Conservation (phyloP, 53 echinoderm and acorn worm species). For the Patiria pectinifera region DNA sequence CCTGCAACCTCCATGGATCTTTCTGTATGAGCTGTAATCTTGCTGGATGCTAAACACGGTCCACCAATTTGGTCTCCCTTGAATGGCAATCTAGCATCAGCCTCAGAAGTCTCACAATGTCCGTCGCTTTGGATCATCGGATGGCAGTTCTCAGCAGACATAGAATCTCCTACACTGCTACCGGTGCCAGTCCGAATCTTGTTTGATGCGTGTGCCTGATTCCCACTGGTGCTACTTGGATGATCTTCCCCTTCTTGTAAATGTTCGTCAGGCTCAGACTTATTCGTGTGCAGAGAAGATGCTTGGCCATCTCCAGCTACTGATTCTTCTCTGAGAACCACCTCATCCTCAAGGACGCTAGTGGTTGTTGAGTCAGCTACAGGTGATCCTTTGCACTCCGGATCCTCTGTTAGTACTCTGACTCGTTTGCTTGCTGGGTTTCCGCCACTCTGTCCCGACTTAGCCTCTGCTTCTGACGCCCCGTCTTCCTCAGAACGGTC, state of each 20-base stretch:
- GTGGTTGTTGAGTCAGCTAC: constrained; percentile 32
- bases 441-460: background rate
- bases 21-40: background rate
- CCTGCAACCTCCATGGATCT: background rate
- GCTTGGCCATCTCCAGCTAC: background rate
- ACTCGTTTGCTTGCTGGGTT: constrained; percentile 24
- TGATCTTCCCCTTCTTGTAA: too few species aligned
- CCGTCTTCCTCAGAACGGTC: constrained; percentile 25
- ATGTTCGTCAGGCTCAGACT: background rate
- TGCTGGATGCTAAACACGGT: too few species aligned
- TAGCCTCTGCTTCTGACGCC: constrained; percentile 38
- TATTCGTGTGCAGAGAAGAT: too few species aligned
- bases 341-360: background rate
- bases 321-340: background rate
- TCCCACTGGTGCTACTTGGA: background rate
- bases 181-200: background rate
- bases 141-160: background rate
- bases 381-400: background rate
- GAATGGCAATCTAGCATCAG: too few species aligned
- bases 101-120: too few species aligned
- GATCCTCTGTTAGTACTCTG: constrained; percentile 7
- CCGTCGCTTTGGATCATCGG: too few species aligned
- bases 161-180: background rate
- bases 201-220: background rate
- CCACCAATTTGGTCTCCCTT: too few species aligned